Evolutionary conservation across 2,113 vertebrate genomes (phyloP).

Genomic region (Heteronetta atricapilla): DNA sequence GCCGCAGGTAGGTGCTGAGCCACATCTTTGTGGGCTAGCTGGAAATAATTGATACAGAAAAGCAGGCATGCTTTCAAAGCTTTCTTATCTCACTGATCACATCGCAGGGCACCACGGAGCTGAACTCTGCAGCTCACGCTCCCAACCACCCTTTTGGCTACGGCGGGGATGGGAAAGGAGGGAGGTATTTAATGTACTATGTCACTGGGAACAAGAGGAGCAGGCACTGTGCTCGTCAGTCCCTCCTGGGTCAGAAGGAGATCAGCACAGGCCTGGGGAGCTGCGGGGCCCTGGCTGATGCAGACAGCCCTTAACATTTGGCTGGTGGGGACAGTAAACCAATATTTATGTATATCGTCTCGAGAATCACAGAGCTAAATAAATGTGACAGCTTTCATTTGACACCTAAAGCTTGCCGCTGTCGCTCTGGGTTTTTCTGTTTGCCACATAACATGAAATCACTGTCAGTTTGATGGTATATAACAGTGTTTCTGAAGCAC

Average conservation of each 20-base stretch:
- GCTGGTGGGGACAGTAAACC: conserved; percentile 17
- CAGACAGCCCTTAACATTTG: not conserved
- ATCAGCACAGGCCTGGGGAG: not conserved
- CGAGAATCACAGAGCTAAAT: conserved; percentile 34
- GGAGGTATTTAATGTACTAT: not conserved
- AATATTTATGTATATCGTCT: conserved; percentile 42
- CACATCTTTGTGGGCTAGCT: not conserved
- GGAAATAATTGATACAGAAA: not conserved
- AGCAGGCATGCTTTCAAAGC: not conserved
- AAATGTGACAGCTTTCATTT: conserved; percentile 54
- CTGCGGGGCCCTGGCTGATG: conserved; percentile 7
- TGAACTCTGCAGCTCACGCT: not conserved
- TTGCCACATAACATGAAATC: conserved; percentile 53
- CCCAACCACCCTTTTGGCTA: not conserved
- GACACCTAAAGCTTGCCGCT: conserved; percentile 55
- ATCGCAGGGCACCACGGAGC: not conserved
- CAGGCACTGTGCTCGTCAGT: not conserved
- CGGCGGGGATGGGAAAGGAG: not conserved
- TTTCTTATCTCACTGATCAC: not conserved
- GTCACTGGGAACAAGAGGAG: not conserved
- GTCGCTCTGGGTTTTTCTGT: conserved; percentile 48
- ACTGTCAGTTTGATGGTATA: conserved; percentile 40
- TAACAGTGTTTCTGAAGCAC: conserved; percentile 24
- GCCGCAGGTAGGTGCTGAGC: accelerated
- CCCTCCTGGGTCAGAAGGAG: not conserved